These are phyloP conservation scores for Camponotus floridanus DNA, from an alignment of 1,140 invertebrate genomes.

Conservation along the genomic window DNA sequence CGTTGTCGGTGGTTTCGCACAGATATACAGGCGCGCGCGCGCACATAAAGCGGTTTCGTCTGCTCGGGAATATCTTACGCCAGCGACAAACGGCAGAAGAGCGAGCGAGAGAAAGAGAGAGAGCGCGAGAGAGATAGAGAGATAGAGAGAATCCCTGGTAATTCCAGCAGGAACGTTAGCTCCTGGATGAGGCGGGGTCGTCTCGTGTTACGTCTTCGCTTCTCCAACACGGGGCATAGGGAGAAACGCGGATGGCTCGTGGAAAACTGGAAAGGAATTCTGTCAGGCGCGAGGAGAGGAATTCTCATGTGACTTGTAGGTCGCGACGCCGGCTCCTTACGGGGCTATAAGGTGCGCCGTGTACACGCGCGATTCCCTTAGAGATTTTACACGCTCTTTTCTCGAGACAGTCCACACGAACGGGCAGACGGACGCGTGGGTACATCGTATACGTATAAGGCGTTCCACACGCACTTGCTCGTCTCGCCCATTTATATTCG, in stretches of 20 bases:
- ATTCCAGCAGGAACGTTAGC: conserved; percentile 58
- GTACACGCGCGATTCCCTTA: conserved; percentile 13
- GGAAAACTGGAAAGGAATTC: conserved; percentile 31
- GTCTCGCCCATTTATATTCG: conserved; percentile 35
- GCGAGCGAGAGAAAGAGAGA: not conserved
- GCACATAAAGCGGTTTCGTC: not conserved
- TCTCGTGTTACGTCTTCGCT: conserved; percentile 45
- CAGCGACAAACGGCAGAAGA: not conserved
- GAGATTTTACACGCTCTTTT: conserved; percentile 1
- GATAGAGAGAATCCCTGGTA: not conserved
- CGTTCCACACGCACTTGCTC: not conserved
- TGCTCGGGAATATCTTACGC: conserved; percentile 47
- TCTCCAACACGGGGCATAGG: not conserved
- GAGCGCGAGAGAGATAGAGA: no score
- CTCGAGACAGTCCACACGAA: conserved; percentile 9
- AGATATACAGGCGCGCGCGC: not conserved
- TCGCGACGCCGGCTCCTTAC: conserved; percentile 48
- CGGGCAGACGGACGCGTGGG: not conserved
- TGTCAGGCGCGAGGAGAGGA: conserved; percentile 24
- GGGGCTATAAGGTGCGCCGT: conserved; percentile 38
- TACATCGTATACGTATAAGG: conserved; percentile 17
- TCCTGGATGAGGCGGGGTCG: conserved; percentile 32
- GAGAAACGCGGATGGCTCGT: conserved; percentile 11
- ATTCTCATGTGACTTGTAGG: conserved; percentile 70
- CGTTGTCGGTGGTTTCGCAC: conserved; percentile 19